Evolutionary conservation across 2,888 invertebrate genomes (phyloP).

Genomic region (Sinotaia quadrata): DNA sequence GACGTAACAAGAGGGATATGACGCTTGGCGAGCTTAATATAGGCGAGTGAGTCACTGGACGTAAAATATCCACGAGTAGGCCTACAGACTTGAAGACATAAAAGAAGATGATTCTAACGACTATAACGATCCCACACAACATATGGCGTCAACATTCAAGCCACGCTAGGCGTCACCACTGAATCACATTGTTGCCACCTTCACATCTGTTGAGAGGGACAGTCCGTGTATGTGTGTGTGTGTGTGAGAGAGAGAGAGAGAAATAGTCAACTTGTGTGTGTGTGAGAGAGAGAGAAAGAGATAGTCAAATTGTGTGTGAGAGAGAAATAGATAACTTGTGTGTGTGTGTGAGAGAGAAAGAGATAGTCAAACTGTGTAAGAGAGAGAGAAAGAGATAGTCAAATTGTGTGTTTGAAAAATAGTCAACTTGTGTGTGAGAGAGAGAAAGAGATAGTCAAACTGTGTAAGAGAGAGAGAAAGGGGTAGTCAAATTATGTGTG

Average conservation of each 20-base stretch:
- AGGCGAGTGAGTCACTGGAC: too few species aligned
- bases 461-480: slow-evolving; percentile 15
- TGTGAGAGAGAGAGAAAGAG: too few species aligned
- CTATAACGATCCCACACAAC: too few species aligned
- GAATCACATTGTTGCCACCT: not conserved
- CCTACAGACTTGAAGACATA: too few species aligned
- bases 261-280: too few species aligned
- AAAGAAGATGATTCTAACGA: too few species aligned
- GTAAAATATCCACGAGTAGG: too few species aligned
- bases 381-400: slow-evolving; percentile 21
- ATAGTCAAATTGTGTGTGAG: too few species aligned
- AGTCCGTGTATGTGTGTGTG: not conserved
- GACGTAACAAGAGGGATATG: too few species aligned
- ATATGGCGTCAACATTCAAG: not conserved
- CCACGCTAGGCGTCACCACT: not conserved
- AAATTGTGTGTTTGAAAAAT: slow-evolving; percentile 7
- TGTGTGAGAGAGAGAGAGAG: too few species aligned
- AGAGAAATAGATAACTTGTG: too few species aligned
- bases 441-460: slow-evolving; percentile 15
- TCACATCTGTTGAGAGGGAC: not conserved
- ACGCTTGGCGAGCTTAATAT: too few species aligned
- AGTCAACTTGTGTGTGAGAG: slow-evolving; percentile 5
- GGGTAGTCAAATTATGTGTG: slow-evolving; percentile 10
- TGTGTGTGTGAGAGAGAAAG: not conserved
- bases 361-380: not conserved